Percentiles rank a stretch among this genome's conserved stretches.
These are phyloP conservation scores for Sthenelais limicola DNA, from an alignment of 2,888 invertebrate species.

Conservation along the genomic window DNA sequence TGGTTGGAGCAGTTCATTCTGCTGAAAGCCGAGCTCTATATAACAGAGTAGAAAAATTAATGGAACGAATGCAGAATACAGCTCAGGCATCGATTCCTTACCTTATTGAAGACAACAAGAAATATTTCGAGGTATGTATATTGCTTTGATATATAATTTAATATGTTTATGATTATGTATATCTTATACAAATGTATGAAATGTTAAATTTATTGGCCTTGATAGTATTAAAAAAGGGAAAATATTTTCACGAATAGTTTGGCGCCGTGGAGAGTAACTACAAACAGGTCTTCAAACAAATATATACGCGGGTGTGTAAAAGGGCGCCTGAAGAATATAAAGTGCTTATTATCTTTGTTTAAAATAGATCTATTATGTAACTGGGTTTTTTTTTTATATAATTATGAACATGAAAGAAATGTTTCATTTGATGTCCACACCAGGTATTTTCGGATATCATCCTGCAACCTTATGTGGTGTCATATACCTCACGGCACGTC, in stretches of 20 bases:
- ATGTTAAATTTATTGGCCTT: no score
- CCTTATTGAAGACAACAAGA: slow-evolving; percentile 20
- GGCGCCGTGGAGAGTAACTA: no score
- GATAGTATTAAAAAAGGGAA: no score
- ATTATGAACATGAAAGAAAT: neutral
- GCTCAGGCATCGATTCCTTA: slow-evolving; percentile 19
- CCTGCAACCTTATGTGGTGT: slow-evolving; percentile 10
- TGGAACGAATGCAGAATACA: slow-evolving; percentile 12
- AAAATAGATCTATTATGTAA: no score
- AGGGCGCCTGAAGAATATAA: no score
- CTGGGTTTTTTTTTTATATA: no score
- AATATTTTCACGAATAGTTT: no score
- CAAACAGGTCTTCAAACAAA: no score
- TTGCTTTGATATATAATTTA: neutral
- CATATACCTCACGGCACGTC: slow-evolving; percentile 4
- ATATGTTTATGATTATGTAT: neutral
- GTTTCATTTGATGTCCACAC: neutral
- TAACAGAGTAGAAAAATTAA: neutral
- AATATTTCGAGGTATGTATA: slow-evolving; percentile 12
- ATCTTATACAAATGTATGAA: neutral
- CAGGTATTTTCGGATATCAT: slow-evolving; percentile 27
- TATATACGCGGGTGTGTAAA: no score
- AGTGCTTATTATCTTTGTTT: no score
- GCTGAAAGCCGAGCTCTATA: neutral
- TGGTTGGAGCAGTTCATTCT: neutral